phyloP scores from a whole-genome alignment of 2,113 vertebrate genomes.

The Daphoenositta chrysoptera region DNA sequence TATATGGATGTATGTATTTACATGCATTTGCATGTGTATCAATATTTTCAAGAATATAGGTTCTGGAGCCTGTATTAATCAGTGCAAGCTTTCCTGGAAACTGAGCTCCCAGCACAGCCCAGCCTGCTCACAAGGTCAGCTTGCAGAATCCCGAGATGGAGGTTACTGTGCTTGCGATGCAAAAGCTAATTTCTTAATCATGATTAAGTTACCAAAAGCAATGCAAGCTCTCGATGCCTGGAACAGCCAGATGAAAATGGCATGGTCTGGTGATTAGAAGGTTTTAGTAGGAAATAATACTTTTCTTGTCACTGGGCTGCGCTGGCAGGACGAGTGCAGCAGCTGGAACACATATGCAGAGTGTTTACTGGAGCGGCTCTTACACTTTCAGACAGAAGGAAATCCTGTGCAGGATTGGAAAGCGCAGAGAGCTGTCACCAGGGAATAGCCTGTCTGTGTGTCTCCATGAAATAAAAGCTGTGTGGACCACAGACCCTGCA shows the following conservation, averaged over 20 bases:
- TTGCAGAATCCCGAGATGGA: neutral
- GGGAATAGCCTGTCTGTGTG: slow-evolving; percentile 71
- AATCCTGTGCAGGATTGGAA: slow-evolving; percentile 74
- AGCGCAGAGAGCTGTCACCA: slow-evolving; percentile 57
- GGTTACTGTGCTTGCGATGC: neutral
- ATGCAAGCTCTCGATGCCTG: neutral
- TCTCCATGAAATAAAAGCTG: slow-evolving; percentile 70
- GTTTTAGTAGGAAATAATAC: slow-evolving; percentile 72
- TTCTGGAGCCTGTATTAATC: neutral
- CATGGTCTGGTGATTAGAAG: slow-evolving; percentile 66
- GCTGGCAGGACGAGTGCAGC: slow-evolving; percentile 57
- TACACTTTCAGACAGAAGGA: slow-evolving; percentile 80
- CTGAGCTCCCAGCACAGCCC: neutral
- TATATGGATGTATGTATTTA: neutral
- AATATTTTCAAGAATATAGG: neutral
- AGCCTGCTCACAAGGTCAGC: neutral
- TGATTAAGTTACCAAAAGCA: slow-evolving; percentile 28
- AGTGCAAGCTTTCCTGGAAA: neutral
- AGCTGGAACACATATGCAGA: slow-evolving; percentile 78
- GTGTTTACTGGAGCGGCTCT: slow-evolving; percentile 71
- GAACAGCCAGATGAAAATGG: slow-evolving; percentile 54
- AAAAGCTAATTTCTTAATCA: slow-evolving; percentile 57
- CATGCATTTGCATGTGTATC: neutral
- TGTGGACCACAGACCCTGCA: slow-evolving; percentile 53
- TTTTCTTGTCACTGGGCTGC: slow-evolving; percentile 71